A percentile compares a stretch with the other conserved stretches of the same genome.
Evolutionary conservation across 2,113 vertebrate genomes (phyloP).

Genomic region (Aplodontia rufa): DNA sequence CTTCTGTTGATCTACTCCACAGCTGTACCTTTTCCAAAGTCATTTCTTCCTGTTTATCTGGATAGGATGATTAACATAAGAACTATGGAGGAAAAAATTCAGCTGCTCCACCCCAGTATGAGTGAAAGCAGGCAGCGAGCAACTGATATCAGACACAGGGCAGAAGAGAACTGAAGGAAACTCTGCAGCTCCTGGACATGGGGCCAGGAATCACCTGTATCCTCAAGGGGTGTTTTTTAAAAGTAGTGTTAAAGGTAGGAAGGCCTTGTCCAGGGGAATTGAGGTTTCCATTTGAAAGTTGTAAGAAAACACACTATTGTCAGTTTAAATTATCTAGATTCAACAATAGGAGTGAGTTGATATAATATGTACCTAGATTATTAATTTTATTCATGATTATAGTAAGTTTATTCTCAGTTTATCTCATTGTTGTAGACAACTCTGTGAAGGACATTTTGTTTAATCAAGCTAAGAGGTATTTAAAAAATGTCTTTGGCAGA

Average conservation of each 20-base stretch:
- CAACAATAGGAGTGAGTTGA: not conserved
- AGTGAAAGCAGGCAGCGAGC: not conserved
- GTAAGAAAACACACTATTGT: not conserved
- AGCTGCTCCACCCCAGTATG: not conserved
- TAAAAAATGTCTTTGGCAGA: conserved; percentile 42
- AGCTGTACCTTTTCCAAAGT: not conserved
- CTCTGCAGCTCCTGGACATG: not conserved
- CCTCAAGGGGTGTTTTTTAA: not conserved
- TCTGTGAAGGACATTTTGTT: conserved; percentile 36
- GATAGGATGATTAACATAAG: not conserved
- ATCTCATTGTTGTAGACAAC: conserved; percentile 17
- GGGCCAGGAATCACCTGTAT: not conserved
- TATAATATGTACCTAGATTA: not conserved
- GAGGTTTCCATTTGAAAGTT: not conserved
- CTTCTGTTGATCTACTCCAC: not conserved
- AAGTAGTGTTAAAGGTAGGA: not conserved
- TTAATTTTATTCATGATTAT: conserved; percentile 41
- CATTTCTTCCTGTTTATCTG: not conserved
- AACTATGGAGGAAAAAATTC: not conserved
- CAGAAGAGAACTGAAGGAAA: not conserved
- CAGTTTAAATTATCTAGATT: not conserved
- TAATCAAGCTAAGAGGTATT: conserved; percentile 51
- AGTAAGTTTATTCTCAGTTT: not conserved
- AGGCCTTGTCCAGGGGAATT: not conserved
- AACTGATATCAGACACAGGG: not conserved